Evolutionary conservation across 2,888 invertebrate species (phyloP), one percentile per base, ranked within the genome.

Genomic region (Timema cristinae): DNA sequence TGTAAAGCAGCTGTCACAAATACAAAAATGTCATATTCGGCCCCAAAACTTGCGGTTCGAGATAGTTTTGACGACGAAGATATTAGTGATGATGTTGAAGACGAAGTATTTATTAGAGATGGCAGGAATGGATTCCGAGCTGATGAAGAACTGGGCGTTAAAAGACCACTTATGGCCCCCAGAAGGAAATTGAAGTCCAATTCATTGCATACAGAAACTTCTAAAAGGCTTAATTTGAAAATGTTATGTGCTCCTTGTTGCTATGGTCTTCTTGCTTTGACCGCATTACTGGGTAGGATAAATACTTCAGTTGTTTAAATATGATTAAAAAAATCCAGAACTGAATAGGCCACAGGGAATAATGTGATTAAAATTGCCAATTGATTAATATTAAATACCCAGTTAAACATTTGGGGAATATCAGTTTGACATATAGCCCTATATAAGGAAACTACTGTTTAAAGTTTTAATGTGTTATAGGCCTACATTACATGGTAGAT

Each of bases 61-160:
- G 91, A 91, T 80, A 90, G 88, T 77, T 85, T 89, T 74, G 91
- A 91, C 77, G 90, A 90, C 76, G 82, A 83, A 66, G 91, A 91
- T 75, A 87, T 89, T 75, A 84, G 90, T 77, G 91, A 91, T 77
- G 91, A 91, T 81, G 88, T 91, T 13, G 91, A 91, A 78, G 91
- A 91, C 80, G 91, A 91, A 80, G 91, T 91, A 16, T 91, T 91
- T 79, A 90, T 91, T 76, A 84, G 90, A 74, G 90, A 91, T 83
- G 90, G 90, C 16, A 87, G 87, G 79, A 87, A 87, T 77, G 87
- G 89, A 67, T 84, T 83, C 76, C 89, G 88, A 81, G 81, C 88
- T 72, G 86, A 86, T 71, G 89, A 90, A 78, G 90, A 91, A 76
- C 85, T 89, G 76, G 89, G 89, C 6, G 86, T 90, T 5, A 91